Evolutionary conservation across 2,888 invertebrate species (phyloP), one percentile per base, ranked within the genome.

Genomic region (Pemphredon lugubris): DNA sequence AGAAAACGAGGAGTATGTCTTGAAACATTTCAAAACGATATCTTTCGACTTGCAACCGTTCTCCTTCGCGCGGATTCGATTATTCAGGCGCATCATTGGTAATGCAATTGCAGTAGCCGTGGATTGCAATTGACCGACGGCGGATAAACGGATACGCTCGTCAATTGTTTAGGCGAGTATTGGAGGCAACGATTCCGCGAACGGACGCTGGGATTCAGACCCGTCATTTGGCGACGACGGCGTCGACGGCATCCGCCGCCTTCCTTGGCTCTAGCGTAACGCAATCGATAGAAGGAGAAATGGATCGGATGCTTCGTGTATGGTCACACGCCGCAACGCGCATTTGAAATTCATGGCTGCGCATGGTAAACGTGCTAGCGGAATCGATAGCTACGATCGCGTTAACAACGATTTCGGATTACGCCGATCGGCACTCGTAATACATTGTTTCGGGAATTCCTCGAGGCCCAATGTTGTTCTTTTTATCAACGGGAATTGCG

Each of bases 331-430:
- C 23, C 26, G 53, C 47, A 59, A 45, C 54, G 48, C 40, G 37
- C 68, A 69, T 68, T 70, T 65, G 57, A 77, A 76, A 77, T 77
- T 77, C 78, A 69, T 78, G 61, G 72, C 45, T 60, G 68, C 61
- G 55, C 48, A n/a, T 50, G 59, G 73, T 60, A 57, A 75, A 45
- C 53, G 53, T 42, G 45, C 16, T 13, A n/a, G n/a, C 20, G 45
- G 55, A 21, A 78, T 77, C 78, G 72, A 78, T 72, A 59, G 65
- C 32, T 61, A 32, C 58, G 51, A 72, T 65, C 75, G 59, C 47
- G 75, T 75, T 65, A 72, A 61, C 67, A 59, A 54, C 66, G 66
- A 76, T 73, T 77, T 59, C 65, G 20, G 55, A 59, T 73, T 44
- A 66, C 55, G 30, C 6, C 37, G 37, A 42, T 34, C 47, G 34